Conservation (phyloP, 2,113 vertebrate genomes). For the Mesembrinibis cayennensis region DNA sequence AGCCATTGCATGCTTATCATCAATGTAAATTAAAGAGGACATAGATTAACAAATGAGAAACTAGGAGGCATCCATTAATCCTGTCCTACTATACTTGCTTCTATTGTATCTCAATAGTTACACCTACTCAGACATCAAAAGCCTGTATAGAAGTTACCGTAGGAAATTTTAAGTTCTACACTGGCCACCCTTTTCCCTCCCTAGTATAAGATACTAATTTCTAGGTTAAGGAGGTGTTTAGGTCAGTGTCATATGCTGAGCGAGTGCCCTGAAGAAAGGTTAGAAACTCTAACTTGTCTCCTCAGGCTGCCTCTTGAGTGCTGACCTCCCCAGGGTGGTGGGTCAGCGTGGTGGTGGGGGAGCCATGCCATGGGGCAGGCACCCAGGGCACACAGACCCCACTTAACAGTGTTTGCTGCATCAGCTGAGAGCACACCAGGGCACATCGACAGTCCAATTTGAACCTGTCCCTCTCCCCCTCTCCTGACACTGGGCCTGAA, state of each 20-base stretch:
- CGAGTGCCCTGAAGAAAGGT: background rate
- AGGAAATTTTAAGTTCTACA: background rate
- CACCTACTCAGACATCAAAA: background rate
- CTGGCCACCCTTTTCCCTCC: background rate
- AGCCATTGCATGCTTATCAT: background rate
- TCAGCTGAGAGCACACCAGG: background rate
- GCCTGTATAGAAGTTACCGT: background rate
- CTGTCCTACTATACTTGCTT: background rate
- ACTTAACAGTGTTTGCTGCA: fast-evolving
- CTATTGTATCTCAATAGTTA: background rate
- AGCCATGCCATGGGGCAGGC: fast-evolving
- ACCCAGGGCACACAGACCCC: background rate
- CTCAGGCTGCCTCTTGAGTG: background rate
- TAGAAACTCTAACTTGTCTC: background rate
- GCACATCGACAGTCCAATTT: background rate
- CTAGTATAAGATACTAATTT: background rate
- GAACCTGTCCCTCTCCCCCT: background rate
- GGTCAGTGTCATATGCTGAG: background rate
- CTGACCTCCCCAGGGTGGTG: background rate
- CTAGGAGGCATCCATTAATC: background rate
- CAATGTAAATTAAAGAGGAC: background rate
- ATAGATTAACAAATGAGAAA: background rate
- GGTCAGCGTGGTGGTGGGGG: background rate
- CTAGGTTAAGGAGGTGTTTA: background rate
- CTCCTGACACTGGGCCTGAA: background rate